Evolutionary conservation across 2,888 invertebrate genomes (phyloP), one percentile per base, ranked within the genome.

Genomic region (Lutraria lutraria): DNA sequence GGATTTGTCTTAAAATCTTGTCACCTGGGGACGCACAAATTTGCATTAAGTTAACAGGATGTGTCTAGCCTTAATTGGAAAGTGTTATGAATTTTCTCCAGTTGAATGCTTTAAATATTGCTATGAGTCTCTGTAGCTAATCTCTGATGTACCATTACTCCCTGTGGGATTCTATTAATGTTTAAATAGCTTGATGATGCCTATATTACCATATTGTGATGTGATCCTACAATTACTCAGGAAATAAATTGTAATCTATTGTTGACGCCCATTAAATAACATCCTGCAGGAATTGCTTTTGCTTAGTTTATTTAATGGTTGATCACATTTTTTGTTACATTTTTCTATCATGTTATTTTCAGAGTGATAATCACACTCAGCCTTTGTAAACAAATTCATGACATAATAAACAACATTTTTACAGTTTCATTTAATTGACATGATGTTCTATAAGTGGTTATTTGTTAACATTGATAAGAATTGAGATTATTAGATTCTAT

Each of bases 151-250:
- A 25, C n/a, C 6, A 12, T 34, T 16, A 13, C 13, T 76, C 76
- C 31, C 29, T 6, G 19, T 25, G 76, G 76, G 31, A n/a, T 25
- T 34, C 34, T 31, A 15, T 16, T 34, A 76, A 34, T 76, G 76
- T 76, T 25, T 76, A 34, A 76, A 31, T 76, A 76, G 76, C 76
- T 76, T 76, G 34, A 76, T 76, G 76, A 34, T 76, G 34, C 16
- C 15, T 76, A 31, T 76, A 31, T 76, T 31, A 43, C 43, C 43
- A 25, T 0, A n/a, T n/a, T 25, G 25, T 12, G 25, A 60, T 60
- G 60, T 25, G 63, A 68, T 68, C 25, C 8, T 13, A 68, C 25
- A 25, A 25, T 68, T n/a, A 25, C 25, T 25, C 63, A 68, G 21
- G 25, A 25, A 68, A 68, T 25, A n/a, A n/a, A 68, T 68, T n/a